Conservation (phyloP, 2,113 vertebrate species). For the Platysternon megacephalum region DNA sequence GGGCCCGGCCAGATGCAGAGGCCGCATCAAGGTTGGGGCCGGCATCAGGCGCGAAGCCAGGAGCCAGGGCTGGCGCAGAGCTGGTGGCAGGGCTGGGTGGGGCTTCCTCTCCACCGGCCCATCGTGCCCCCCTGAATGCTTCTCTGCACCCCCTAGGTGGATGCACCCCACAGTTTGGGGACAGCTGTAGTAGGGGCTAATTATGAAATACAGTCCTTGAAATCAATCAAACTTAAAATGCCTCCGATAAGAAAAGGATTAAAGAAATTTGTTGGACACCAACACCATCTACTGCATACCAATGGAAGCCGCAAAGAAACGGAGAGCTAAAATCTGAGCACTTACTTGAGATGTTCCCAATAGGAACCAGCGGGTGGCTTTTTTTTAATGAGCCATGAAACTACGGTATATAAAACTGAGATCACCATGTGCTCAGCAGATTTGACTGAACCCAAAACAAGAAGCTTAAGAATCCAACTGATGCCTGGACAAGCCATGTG, state of each 20-base stretch:
- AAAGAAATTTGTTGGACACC: background rate
- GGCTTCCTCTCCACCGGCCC: too few species aligned
- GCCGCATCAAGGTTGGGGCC: too few species aligned
- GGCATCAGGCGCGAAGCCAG: too few species aligned
- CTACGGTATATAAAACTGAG: background rate
- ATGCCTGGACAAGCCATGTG: too few species aligned
- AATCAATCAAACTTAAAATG: background rate
- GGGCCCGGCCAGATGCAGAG: too few species aligned
- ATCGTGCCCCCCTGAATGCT: too few species aligned
- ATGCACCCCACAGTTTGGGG: too few species aligned
- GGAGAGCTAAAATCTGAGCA: background rate
- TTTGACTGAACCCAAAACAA: background rate
- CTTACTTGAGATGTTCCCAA: background rate
- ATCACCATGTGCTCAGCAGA: background rate
- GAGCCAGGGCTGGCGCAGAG: too few species aligned
- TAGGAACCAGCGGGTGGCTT: background rate
- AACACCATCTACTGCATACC: background rate
- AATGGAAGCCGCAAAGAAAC: background rate
- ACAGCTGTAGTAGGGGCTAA: background rate
- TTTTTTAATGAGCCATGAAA: background rate
- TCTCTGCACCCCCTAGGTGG: too few species aligned
- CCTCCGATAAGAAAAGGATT: background rate
- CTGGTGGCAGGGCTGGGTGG: too few species aligned
- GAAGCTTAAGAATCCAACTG: background rate
- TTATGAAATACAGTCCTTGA: background rate